Evolutionary conservation across 2,113 vertebrate species (phyloP).

Genomic region (Ammodytes dubius): DNA sequence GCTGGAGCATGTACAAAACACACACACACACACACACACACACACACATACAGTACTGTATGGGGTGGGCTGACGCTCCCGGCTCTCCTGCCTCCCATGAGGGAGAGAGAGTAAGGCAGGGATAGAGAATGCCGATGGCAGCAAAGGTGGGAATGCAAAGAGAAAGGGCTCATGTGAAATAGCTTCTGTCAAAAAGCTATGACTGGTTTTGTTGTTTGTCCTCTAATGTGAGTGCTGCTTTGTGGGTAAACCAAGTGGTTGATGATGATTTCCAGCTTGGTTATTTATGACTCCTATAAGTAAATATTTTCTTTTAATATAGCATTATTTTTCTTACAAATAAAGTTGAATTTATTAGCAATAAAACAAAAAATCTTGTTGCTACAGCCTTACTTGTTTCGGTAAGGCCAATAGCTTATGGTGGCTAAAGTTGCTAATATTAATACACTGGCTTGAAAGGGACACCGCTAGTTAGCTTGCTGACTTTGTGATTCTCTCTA

Average conservation of each 20-base stretch:
- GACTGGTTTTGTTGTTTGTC: constrained; percentile 46
- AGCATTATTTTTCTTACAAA: not conserved
- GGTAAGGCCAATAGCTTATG: not conserved
- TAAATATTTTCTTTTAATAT: not conserved
- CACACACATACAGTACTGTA: not conserved
- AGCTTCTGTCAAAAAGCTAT: constrained; percentile 39
- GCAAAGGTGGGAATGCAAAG: constrained; percentile 52
- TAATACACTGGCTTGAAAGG: not conserved
- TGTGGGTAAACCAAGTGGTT: constrained; percentile 12
- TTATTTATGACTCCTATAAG: not conserved
- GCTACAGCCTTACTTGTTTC: not conserved
- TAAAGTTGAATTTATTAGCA: not conserved
- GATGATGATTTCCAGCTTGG: constrained; percentile 34
- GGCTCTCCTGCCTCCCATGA: constrained; percentile 16
- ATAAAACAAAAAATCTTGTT: not conserved
- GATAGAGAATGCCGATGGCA: constrained; percentile 31
- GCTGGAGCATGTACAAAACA: not conserved
- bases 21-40: constrained; percentile 20
- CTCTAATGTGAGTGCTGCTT: constrained; percentile 39
- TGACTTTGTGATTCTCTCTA: not conserved
- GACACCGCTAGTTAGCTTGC: too few relatives aligned
- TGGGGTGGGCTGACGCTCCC: not conserved
- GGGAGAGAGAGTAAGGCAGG: not conserved
- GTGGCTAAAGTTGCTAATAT: not conserved
- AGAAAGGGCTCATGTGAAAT: constrained; percentile 40